A percentile compares a stretch with the other conserved stretches of the same genome.
Evolutionary conservation across 2,888 invertebrate genomes (phyloP).

Genomic region (Eristalis intricaria): DNA sequence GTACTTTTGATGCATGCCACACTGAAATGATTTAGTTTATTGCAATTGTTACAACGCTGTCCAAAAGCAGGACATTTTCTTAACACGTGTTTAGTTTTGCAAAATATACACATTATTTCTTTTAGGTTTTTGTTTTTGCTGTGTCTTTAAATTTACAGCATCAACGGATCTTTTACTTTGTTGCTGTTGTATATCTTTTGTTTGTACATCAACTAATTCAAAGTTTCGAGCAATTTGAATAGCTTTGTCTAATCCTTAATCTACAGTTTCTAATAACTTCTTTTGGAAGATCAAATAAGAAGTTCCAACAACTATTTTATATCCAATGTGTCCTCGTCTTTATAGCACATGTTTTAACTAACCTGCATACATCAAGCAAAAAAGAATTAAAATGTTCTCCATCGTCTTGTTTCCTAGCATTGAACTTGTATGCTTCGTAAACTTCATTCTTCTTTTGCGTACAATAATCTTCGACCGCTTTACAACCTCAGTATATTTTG

Average conservation of each 20-base stretch:
- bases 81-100: not conserved
- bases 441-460: too few species aligned
- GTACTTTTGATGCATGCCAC: not conserved
- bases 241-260: conserved; percentile 25
- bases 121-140: not conserved
- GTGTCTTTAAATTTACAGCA: too few species aligned
- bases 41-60: too few species aligned
- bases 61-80: conserved; percentile 23
- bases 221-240: conserved; percentile 33
- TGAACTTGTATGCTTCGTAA: too few species aligned
- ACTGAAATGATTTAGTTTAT: not conserved
- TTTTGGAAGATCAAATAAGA: conserved; percentile 28
- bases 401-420: too few species aligned
- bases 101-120: not conserved
- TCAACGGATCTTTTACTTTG: conserved; percentile 16
- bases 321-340: not conserved
- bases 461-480: too few species aligned
- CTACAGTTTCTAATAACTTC: conserved; percentile 39
- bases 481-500: too few species aligned
- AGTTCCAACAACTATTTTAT: not conserved
- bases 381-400: too few species aligned
- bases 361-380: too few species aligned
- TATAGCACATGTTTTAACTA: too few species aligned
- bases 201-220: conserved; percentile 51
- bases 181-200: conserved; percentile 55